Conservation (phyloP, 1,140 invertebrate species). For the Calycopis cecrops region DNA sequence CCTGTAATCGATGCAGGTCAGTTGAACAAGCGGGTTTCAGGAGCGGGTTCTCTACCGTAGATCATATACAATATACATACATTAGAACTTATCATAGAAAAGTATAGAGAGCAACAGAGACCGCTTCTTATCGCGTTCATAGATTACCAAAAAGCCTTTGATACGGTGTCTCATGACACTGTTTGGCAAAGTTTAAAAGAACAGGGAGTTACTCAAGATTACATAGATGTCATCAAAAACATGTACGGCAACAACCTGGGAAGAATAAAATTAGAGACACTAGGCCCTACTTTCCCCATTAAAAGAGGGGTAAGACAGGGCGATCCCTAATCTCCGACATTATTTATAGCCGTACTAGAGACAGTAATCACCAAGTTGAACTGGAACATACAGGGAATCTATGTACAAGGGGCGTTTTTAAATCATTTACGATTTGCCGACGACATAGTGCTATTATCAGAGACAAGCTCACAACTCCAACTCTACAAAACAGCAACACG, state of each 20-base stretch:
- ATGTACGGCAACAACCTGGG: conserved; percentile 16
- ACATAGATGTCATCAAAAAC: conserved; percentile 14
- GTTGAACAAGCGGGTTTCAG: conserved; percentile 22
- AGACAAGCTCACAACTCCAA: not conserved
- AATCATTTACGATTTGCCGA: no score
- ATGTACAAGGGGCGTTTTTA: not conserved
- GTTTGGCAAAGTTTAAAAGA: conserved; percentile 11
- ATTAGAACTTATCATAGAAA: conserved; percentile 15
- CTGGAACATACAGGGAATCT: not conserved
- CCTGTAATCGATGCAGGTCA: not conserved
- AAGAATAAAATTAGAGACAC: conserved; percentile 24
- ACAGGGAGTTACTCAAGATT: conserved; percentile 1
- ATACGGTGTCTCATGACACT: not conserved
- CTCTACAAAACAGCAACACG: not conserved
- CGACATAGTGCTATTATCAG: no score
- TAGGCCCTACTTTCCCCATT: conserved; percentile 5
- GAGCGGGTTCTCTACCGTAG: conserved; percentile 14
- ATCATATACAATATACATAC: conserved; percentile 22
- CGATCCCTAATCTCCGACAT: not conserved
- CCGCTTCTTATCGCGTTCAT: conserved; percentile 1
- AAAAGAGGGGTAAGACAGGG: not conserved
- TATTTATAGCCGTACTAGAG: not conserved
- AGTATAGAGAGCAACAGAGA: conserved; percentile 13
- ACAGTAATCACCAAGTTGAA: not conserved
- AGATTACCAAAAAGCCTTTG: conserved; percentile 1